These are phyloP conservation scores for Zaprionus bogoriensis DNA, from an alignment of 2,888 invertebrate species.

Conservation along the genomic window DNA sequence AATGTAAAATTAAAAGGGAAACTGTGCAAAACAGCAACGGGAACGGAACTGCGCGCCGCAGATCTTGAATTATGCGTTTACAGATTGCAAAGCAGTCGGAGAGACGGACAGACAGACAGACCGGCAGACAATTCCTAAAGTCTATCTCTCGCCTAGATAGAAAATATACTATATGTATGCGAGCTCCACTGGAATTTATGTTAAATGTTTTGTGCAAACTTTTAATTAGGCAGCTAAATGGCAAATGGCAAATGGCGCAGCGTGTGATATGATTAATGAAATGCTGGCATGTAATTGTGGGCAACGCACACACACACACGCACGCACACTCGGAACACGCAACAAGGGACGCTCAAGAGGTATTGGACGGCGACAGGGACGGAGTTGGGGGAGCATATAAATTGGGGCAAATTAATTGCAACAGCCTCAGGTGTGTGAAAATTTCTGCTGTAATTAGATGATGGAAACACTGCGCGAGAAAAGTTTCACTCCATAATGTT, in stretches of 20 bases:
- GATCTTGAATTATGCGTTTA: constrained; percentile 75
- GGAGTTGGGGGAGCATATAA: constrained; percentile 52
- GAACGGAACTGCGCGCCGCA: constrained; percentile 68
- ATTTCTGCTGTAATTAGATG: constrained; percentile 72
- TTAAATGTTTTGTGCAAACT: constrained; percentile 72
- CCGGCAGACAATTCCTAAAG: constrained; percentile 26
- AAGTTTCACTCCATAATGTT: constrained; percentile 67
- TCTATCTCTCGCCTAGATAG: constrained; percentile 57
- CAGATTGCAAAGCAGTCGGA: constrained; percentile 53
- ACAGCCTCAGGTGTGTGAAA: constrained; percentile 73
- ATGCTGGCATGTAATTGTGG: constrained; percentile 72
- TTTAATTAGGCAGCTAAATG: constrained; percentile 73
- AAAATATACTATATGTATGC: constrained; percentile 6
- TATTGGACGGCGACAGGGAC: no score
- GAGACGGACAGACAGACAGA: constrained; percentile 6
- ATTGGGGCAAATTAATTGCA: constrained; percentile 75
- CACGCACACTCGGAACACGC: constrained; percentile 32
- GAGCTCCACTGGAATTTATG: constrained; percentile 56
- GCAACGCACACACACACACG: constrained; percentile 19
- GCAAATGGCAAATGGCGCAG: constrained; percentile 73
- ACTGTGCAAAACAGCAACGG: constrained; percentile 63
- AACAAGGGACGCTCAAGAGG: constrained; percentile 17
- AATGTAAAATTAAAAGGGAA: constrained; percentile 76
- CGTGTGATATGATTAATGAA: constrained; percentile 74
- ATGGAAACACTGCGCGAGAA: constrained; percentile 61